phyloP scores from a whole-genome alignment of 2,888 invertebrate genomes.

The Pycnomerus fuliginosus region DNA sequence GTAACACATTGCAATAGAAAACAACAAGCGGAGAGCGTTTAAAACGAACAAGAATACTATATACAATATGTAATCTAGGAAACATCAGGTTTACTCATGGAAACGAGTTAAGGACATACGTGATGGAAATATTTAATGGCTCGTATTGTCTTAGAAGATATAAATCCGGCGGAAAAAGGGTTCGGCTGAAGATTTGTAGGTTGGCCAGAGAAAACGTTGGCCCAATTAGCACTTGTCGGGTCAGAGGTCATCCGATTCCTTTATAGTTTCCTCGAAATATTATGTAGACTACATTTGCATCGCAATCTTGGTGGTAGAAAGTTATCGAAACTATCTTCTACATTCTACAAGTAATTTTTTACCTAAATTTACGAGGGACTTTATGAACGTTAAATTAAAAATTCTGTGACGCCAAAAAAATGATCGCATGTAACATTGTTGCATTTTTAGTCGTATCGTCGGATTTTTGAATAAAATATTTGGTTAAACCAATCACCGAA shows the following conservation, averaged over 20 bases:
- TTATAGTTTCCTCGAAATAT: constrained; percentile 4
- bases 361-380: constrained; percentile 20
- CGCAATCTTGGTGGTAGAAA: constrained; percentile 1
- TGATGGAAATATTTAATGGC: constrained; percentile 27
- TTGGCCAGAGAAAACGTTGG: constrained; percentile 30
- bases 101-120: constrained; percentile 30
- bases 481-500: constrained; percentile 26
- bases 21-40: constrained; percentile 18
- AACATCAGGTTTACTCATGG: constrained; percentile 30
- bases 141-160: constrained; percentile 20
- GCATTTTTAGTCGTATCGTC: constrained; percentile 12
- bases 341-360: constrained; percentile 18
- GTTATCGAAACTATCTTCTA: constrained; percentile 19
- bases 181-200: constrained; percentile 25
- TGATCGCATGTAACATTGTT: constrained; percentile 14
- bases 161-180: constrained; percentile 26
- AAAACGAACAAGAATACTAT: constrained; percentile 24
- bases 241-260: constrained; percentile 6
- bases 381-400: constrained; percentile 22
- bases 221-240: constrained; percentile 24
- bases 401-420: constrained; percentile 19
- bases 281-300: constrained; percentile 2
- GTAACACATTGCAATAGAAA: constrained; percentile 12
- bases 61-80: constrained; percentile 30
- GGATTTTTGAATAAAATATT: constrained; percentile 31